Base-by-base conservation (phyloP, 1,140 invertebrate species). In the Lucilia cuprina region DNA sequence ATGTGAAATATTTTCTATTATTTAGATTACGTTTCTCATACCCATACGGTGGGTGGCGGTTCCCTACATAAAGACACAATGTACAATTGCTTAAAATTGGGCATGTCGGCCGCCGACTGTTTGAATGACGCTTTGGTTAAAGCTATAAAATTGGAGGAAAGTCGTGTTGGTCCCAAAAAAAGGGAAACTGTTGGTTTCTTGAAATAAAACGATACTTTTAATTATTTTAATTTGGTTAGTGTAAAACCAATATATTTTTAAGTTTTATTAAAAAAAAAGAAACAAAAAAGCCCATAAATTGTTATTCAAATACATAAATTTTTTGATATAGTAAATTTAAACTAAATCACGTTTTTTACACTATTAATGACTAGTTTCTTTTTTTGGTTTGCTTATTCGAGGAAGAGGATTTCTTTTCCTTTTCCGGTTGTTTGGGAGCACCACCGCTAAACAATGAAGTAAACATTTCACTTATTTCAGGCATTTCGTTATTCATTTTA, bases 391-490 rank as follows among this genome's bases (percentile, higher is more conserved):
- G 89, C 85, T 89, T 90, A 83, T 55, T 85, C 82, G 14, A 85
- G 70, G 65, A 85, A 83, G 82, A 49, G 10, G 84, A 34, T 25
- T 91, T 89, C 83, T 91, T 89, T n/a, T 91, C 89, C 78, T 91
- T 91, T 34, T 91, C 89, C 0, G 87, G 87, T 65, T 88, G 88
- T 78, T 90, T 87, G 82, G 89, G 34, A 7, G 91, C n/a, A 50
- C 93, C 93, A 74, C 96, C 94, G 82, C 95, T 94, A 86, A 97
- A 94, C 84, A 95, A 94, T 17, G 95, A 94, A 8, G 97, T 97
- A 78, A 98, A 93, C 91, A 97, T 94, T 92, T 98, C 97, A 5
- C 96, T 97, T 92, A 98, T 95, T 92, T 98, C 97, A 0, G 97
- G 97, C 93, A 98, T 95, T 35, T 94, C 94, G 86, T 95, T 95